phyloP scores from a whole-genome alignment of 1,140 invertebrate species.

The Drosophila bocqueti region DNA sequence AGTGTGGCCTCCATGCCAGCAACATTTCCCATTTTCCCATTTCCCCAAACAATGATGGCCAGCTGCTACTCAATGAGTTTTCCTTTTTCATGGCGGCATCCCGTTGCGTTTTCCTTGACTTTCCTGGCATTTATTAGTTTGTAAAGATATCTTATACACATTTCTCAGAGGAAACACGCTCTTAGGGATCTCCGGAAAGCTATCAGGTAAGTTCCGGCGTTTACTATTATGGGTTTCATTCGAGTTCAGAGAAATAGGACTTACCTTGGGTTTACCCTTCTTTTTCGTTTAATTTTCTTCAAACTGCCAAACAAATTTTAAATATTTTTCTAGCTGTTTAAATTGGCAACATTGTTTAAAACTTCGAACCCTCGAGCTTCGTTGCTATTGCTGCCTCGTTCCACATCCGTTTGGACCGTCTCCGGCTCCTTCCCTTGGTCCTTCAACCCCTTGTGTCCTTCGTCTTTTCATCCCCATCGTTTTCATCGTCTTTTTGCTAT shows the following conservation, averaged over 20 bases:
- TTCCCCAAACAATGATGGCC: constrained; percentile 39
- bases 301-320: neutral
- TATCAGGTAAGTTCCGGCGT: constrained; percentile 6
- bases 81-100: constrained; percentile 9
- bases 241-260: neutral
- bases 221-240: neutral
- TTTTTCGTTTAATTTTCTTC: neutral
- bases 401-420: neutral
- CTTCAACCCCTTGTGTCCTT: constrained; percentile 6
- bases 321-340: constrained; percentile 14
- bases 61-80: constrained; percentile 47
- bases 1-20: neutral
- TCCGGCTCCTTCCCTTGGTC: neutral
- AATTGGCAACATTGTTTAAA: constrained; percentile 8
- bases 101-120: constrained; percentile 7
- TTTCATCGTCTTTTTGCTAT: constrained; percentile 11
- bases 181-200: constrained; percentile 2
- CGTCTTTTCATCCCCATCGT: constrained; percentile 1
- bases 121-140: constrained; percentile 1
- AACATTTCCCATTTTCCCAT: neutral
- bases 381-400: constrained; percentile 8
- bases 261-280: neutral
- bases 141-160: constrained; percentile 10
- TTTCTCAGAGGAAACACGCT: constrained; percentile 1
- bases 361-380: neutral